These are phyloP conservation scores for Episyrphus balteatus DNA, from an alignment of 1,140 invertebrate species.

Conservation along the genomic window DNA sequence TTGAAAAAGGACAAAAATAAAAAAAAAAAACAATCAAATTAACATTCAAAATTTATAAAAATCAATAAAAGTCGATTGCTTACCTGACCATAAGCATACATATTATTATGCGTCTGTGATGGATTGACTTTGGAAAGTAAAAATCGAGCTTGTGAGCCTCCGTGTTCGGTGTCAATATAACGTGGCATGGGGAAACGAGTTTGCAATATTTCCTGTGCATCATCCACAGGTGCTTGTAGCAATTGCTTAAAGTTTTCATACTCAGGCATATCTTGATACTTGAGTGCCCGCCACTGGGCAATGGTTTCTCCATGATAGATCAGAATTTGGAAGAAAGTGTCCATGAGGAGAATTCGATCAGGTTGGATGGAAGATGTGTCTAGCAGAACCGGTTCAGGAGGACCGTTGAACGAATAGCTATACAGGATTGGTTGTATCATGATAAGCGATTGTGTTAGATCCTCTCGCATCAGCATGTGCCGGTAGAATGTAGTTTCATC, in stretches of 20 bases:
- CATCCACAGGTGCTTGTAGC: conserved; percentile 89
- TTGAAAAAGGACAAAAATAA: conserved; percentile 13
- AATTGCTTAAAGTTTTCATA: conserved; percentile 97
- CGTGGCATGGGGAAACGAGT: conserved; percentile 95
- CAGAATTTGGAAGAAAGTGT: conserved; percentile 99
- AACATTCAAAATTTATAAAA: conserved; percentile 7
- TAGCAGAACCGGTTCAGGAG: conserved; percentile 92
- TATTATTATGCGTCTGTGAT: conserved; percentile 99
- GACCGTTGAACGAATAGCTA: conserved; percentile 95
- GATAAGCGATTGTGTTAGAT: conserved; percentile 92
- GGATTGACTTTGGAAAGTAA: conserved; percentile 98
- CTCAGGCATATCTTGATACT: conserved; percentile 93
- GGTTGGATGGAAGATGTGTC: conserved; percentile 97
- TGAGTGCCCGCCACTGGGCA: conserved; percentile 86
- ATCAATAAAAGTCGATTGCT: conserved; percentile 23
- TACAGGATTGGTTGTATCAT: conserved; percentile 99
- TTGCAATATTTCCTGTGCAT: conserved; percentile 92
- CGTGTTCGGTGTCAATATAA: conserved; percentile 98
- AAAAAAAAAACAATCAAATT: conserved; percentile 16
- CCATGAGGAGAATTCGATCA: conserved; percentile 96
- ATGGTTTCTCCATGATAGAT: conserved; percentile 99
- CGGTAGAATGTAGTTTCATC: conserved; percentile 99
- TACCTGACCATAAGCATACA: conserved; percentile 84
- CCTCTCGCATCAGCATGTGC: conserved; percentile 94
- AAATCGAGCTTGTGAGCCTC: conserved; percentile 96